These are phyloP conservation scores for Gephyroberyx darwinii DNA, from an alignment of 2,797 vertebrate genomes.

Conservation along the genomic window DNA sequence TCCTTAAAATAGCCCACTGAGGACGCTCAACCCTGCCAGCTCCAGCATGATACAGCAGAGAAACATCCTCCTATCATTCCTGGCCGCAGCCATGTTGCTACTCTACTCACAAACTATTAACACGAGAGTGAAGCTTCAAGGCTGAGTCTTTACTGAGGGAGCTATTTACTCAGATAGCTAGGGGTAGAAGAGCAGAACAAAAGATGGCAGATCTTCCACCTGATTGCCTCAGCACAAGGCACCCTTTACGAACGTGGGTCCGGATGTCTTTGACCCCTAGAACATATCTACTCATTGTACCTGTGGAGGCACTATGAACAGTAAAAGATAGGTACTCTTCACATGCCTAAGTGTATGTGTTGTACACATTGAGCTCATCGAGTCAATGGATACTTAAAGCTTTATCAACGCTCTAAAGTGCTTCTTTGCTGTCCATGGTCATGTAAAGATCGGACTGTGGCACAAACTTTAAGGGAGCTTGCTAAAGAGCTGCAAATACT, in stretches of 20 bases:
- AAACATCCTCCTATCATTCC: constrained; percentile 1
- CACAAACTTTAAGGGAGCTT: too few species aligned
- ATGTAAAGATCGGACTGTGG: neutral
- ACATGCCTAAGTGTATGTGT: neutral
- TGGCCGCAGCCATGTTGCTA: neutral
- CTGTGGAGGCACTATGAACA: neutral
- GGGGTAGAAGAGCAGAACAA: neutral
- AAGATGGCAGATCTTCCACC: neutral
- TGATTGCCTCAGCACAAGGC: neutral
- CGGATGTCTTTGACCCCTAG: neutral
- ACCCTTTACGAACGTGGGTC: neutral
- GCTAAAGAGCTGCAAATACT: too few species aligned
- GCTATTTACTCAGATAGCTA: neutral
- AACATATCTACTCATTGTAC: neutral
- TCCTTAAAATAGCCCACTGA: neutral
- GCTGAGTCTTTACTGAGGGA: neutral
- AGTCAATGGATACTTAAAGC: neutral
- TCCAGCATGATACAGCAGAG: neutral
- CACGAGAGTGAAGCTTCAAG: constrained; percentile 4
- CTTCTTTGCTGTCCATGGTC: neutral
- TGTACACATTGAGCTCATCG: neutral
- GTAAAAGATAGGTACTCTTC: constrained; percentile 10
- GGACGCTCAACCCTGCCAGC: neutral
- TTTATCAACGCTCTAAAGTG: neutral
- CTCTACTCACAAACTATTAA: neutral